Conservation (phyloP, 1,140 invertebrate species). For the Schlechtendalia chinensis region DNA sequence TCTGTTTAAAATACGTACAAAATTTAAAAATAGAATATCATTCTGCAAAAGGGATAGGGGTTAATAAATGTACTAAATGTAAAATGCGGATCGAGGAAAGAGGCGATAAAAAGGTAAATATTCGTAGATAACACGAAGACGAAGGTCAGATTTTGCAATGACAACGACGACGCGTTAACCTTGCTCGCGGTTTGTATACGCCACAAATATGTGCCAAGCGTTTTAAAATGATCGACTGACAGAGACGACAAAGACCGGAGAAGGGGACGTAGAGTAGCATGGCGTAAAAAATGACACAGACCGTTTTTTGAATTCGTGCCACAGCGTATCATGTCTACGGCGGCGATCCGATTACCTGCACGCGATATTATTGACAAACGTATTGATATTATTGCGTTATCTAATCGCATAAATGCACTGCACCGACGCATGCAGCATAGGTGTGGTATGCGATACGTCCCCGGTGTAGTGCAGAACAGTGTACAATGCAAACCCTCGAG, state of each 20-base stretch:
- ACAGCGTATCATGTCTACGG: background rate
- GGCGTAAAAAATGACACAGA: constrained; percentile 4
- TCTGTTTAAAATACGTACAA: no score
- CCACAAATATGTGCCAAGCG: constrained; percentile 24
- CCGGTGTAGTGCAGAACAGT: no score
- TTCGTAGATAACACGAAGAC: no score
- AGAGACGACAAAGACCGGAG: background rate
- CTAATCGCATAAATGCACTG: background rate
- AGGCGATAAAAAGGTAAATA: no score
- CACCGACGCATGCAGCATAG: background rate
- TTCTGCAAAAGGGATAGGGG: no score
- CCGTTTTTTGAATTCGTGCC: constrained; percentile 25
- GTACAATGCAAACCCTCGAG: background rate
- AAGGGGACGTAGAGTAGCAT: no score
- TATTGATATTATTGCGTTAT: background rate
- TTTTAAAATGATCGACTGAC: constrained; percentile 19
- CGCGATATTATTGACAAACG: background rate
- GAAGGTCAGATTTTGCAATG: constrained; percentile 26
- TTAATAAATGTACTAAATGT: no score
- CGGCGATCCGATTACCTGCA: constrained; percentile 21
- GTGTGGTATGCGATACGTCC: background rate
- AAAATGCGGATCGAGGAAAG: no score
- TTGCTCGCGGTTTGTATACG: constrained; percentile 3
- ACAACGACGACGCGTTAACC: background rate
- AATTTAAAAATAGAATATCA: no score